Conservation (phyloP, 2,888 invertebrate genomes). For the Diarsia mendica region DNA sequence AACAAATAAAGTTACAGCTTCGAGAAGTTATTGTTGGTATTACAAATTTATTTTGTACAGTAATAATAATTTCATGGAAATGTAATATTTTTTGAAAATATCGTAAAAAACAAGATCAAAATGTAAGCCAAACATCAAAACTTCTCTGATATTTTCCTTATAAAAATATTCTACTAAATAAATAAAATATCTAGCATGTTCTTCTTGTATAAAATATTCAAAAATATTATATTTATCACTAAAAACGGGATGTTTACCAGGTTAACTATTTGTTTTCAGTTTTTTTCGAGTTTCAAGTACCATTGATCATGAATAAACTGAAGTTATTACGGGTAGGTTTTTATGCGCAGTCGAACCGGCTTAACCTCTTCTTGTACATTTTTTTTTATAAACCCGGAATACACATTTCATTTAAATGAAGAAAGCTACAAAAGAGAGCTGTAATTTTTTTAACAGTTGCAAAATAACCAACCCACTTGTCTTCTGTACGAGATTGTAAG, state of each 20-base stretch:
- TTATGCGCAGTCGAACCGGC: too few species aligned
- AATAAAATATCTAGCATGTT: not conserved
- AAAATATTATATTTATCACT: not conserved
- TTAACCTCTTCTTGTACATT: too few species aligned
- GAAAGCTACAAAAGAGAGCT: not conserved
- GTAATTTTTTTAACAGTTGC: not conserved
- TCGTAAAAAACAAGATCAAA: slow-evolving; percentile 1
- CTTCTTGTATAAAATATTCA: not conserved
- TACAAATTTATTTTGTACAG: not conserved
- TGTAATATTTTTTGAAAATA: not conserved
- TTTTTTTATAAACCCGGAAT: too few species aligned
- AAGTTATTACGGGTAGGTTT: too few species aligned
- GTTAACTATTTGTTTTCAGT: too few species aligned
- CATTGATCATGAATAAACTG: too few species aligned
- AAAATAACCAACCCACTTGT: not conserved
- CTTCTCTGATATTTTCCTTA: not conserved
- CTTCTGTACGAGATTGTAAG: slow-evolving; percentile 4
- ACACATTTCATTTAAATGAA: not conserved
- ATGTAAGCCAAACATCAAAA: not conserved
- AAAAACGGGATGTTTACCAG: too few species aligned
- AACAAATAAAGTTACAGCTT: not conserved
- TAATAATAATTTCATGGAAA: not conserved
- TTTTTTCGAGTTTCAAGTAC: too few species aligned
- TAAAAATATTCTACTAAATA: not conserved
- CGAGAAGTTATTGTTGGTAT: not conserved